Evolutionary conservation across 2,888 invertebrate species (phyloP), one percentile per base, ranked within the genome.

Genomic region (Ectemnius cavifrons): DNA sequence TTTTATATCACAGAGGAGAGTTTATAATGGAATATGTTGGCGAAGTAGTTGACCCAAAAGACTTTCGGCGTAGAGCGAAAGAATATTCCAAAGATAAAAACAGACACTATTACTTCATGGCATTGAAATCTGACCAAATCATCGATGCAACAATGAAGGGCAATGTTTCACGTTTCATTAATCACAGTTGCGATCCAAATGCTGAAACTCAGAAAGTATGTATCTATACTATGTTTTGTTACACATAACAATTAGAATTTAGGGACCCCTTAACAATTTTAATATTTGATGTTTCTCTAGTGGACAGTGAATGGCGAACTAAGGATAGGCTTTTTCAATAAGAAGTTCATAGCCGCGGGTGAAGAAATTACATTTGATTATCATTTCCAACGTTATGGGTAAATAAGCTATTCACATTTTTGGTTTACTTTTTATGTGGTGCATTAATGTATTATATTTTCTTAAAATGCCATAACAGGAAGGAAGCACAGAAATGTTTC

Each of bases 361-460:
- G 98, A 99, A 90, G 99, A 99, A 92, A 95, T 99, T 65, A 99
- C 99, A 0, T 99, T 99, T 91, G 99, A 99, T 91, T 99, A 99
- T 91, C 97, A 98, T 91, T 98, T 99, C 91, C 97, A 99, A 91
- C 93, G 98, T 87, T 99, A 98, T 92, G 99, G 97, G 97, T 97
- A 63, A 45, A 6, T 61, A 61, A 47, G 66, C 58, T 11, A 61
- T 71, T 67, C 20, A 70, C 58, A 18, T 52, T 63, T 78, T 70
- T 70, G 2, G 58, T 58, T 20, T 63, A 72, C 70, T 70, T 66
- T 73, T 62, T 57, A 57, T 46, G 67, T 73, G 16, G 52, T 63
- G 23, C 4, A 72, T 75, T 70, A 65, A 45, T 60, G 61, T 63
- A 52, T 73, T 23, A 65, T 68, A 65, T 71, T 52, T 61, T 45